A percentile compares a stretch with the other conserved stretches of the same genome.
phyloP scores from a whole-genome alignment of 2,797 vertebrate genomes.

The Pangasius sanitwongsei region DNA sequence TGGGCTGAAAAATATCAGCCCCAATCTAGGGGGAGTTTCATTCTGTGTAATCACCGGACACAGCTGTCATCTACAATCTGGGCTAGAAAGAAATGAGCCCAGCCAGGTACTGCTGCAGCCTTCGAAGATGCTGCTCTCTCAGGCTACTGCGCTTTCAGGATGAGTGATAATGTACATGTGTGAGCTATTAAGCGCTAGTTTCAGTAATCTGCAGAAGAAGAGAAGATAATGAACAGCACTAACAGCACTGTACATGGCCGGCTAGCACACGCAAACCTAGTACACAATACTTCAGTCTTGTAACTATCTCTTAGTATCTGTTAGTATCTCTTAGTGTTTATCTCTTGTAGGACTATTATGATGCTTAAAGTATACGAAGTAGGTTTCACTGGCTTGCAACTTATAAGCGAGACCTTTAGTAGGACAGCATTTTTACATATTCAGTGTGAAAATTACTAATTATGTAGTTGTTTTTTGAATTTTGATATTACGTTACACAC shows the following conservation, averaged over 20 bases:
- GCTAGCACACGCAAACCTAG: neutral
- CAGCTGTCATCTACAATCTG: neutral
- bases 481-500: neutral
- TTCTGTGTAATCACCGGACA: neutral
- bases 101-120: neutral
- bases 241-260: neutral
- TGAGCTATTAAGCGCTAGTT: neutral
- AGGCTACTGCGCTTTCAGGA: neutral
- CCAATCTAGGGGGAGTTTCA: neutral
- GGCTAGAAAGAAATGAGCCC: neutral
- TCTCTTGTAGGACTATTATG: neutral
- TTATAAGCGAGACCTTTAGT: neutral
- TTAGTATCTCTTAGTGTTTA: neutral
- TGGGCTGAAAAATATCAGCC: too few species aligned
- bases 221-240: neutral
- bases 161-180: neutral
- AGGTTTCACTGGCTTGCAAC: neutral
- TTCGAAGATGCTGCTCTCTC: neutral
- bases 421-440: neutral
- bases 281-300: neutral
- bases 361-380: neutral
- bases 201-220: neutral
- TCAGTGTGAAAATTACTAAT: too few species aligned
- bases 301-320: neutral
- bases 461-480: too few species aligned